Evolutionary conservation across 2,113 vertebrate species (phyloP).

Genomic region (Reinhardtius hippoglossoides): DNA sequence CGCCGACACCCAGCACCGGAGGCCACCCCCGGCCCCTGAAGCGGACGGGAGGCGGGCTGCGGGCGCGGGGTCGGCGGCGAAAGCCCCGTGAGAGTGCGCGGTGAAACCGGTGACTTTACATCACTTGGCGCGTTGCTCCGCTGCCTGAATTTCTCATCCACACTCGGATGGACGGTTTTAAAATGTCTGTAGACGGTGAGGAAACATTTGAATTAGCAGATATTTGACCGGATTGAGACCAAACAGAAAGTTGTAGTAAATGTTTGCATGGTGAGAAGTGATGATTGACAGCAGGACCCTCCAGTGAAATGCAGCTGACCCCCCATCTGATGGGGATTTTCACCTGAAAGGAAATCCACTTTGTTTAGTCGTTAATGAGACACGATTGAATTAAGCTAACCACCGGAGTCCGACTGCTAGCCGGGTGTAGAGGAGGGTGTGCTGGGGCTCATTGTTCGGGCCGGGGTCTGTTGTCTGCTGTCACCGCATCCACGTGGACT

Average conservation of each 20-base stretch:
- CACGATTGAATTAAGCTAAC: background rate
- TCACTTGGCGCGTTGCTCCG: slow-evolving; percentile 74
- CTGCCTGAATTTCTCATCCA: slow-evolving; percentile 37
- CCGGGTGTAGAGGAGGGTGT: background rate
- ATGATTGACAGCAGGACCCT: slow-evolving; percentile 57
- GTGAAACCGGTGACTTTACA: slow-evolving; percentile 68
- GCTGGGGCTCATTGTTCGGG: background rate
- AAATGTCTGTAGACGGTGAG: background rate
- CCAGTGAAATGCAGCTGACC: background rate
- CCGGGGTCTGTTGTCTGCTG: slow-evolving; percentile 51
- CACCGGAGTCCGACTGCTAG: background rate
- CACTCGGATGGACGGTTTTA: slow-evolving; percentile 24
- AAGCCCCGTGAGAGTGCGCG: slow-evolving; percentile 36
- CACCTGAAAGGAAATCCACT: too few species aligned
- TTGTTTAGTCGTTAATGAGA: too few species aligned
- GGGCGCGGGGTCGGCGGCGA: slow-evolving; percentile 32
- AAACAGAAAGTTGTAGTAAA: slow-evolving; percentile 13
- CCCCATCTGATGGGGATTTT: slow-evolving; percentile 1
- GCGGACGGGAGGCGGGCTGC: slow-evolving; percentile 48
- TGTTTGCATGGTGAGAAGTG: slow-evolving; percentile 36
- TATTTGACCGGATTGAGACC: background rate
- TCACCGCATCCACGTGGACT: slow-evolving; percentile 65
- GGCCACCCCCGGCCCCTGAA: slow-evolving; percentile 62
- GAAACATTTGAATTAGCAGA: background rate
- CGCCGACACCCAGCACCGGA: slow-evolving; percentile 46